phyloP scores from a whole-genome alignment of 2,888 invertebrate species.

The Drosophila nigritarsus region DNA sequence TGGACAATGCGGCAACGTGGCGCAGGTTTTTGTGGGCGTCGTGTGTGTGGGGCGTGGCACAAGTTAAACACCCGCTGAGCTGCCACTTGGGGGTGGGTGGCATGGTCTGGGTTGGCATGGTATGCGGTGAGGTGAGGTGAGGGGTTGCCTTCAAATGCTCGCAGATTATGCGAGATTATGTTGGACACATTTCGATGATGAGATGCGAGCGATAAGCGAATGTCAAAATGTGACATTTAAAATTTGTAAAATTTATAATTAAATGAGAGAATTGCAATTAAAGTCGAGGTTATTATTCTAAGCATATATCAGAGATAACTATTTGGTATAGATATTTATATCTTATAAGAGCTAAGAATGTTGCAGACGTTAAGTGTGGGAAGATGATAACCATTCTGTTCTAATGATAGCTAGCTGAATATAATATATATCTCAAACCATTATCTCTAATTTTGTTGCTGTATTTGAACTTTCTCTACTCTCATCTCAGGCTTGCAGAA shows the following conservation, averaged over 20 bases:
- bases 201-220: slow-evolving; percentile 31
- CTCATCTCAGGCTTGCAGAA: too few relatives aligned
- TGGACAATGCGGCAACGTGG: slow-evolving; percentile 49
- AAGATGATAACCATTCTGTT: not conserved
- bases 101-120: slow-evolving; percentile 18
- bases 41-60: slow-evolving; percentile 30
- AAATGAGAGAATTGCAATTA: not conserved
- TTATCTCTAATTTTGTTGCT: too few relatives aligned
- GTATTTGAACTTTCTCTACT: too few relatives aligned
- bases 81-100: slow-evolving; percentile 11
- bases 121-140: not conserved
- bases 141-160: slow-evolving; percentile 19
- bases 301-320: not conserved
- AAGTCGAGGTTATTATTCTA: not conserved
- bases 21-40: slow-evolving; percentile 38
- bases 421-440: not conserved
- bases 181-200: slow-evolving; percentile 35
- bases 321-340: not conserved
- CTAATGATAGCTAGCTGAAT: not conserved
- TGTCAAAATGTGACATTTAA: slow-evolving; percentile 13
- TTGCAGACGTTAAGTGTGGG: not conserved
- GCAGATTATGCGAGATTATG: slow-evolving; percentile 58
- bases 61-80: slow-evolving; percentile 48
- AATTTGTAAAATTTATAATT: slow-evolving; percentile 25
- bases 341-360: not conserved